phyloP scores from a whole-genome alignment of 2,797 vertebrate genomes.

The Australoheros facetus region DNA sequence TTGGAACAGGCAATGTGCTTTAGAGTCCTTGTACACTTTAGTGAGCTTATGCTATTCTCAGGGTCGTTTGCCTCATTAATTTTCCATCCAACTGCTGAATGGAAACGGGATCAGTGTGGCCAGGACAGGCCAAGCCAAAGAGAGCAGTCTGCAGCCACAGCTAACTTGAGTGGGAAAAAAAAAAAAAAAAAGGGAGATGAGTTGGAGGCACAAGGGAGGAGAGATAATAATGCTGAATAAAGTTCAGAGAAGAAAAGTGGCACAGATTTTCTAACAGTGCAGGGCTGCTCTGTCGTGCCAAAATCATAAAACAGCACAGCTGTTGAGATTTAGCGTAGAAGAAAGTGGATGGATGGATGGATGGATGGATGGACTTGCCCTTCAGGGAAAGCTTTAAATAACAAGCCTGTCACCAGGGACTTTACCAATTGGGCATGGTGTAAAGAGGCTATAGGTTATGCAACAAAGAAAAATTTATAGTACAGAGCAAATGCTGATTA shows the following conservation, averaged over 20 bases:
- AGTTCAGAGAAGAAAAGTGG: constrained; percentile 45
- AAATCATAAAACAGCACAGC: constrained; percentile 51
- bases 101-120: constrained; percentile 66
- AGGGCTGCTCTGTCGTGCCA: constrained; percentile 12
- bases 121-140: constrained; percentile 52
- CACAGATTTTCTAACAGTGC: constrained; percentile 33
- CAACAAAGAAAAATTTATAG: constrained; percentile 7
- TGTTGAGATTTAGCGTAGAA: constrained; percentile 43
- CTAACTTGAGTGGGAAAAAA: constrained; percentile 49
- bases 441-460: constrained; percentile 1
- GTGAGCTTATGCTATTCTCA: constrained; percentile 54
- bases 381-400: constrained; percentile 40
- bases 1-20: constrained; percentile 35
- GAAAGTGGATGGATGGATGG: too few relatives aligned
- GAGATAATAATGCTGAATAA: constrained; percentile 19
- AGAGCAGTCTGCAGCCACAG: constrained; percentile 41
- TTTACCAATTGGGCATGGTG: constrained; percentile 20
- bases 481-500: neutral
- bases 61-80: constrained; percentile 67
- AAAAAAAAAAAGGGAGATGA: constrained; percentile 22
- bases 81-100: constrained; percentile 71
- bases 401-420: constrained; percentile 21
- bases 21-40: constrained; percentile 40
- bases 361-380: constrained; percentile 13
- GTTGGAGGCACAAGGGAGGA: constrained; percentile 18